Base-by-base conservation (phyloP, 2,797 vertebrate genomes). In the Dendrocincla fuliginosa region DNA sequence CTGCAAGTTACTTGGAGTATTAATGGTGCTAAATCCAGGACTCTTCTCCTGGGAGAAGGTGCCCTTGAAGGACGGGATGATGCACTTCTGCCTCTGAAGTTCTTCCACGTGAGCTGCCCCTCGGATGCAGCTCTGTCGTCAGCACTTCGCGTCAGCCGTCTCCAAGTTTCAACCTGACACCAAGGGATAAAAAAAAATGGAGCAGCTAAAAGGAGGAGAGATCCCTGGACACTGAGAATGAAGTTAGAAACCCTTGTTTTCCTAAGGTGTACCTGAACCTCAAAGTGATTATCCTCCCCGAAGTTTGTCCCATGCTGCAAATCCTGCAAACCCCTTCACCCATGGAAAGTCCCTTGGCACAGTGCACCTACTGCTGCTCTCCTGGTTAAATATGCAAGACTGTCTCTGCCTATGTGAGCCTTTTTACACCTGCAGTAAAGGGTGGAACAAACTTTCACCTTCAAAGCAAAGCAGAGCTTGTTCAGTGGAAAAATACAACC, bases 401-500 rank as follows among this genome's bases (percentile, higher is more conserved):
- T 79, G 57, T 84, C 96, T 95, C 78, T 92, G 89, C 82, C 81
- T 85, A 32, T 0, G 0, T 49, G 55, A 86, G 32, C 35, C 28
- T 71, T 87, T 64, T 76, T 74, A 67, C 71, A 91, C 95, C 96
- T 97, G 96, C 93, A 93, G 56, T 42, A 65, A 56, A 69, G 46
- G 53, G 64, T 77, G 92, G 89, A 92, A 94, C 83, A 95, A 95
- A 93, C 94, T 97, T 97, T 90, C 94, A 96, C 97, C 97, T 97
- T 97, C 94, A 96, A 71, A 95, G 94, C 41, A 46, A 60, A 94
- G 89, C 88, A 71, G 94, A 87, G 84, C 90, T 95, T 22, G 81
- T 42, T 76, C 93, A 97, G 94, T 98, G 98, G 98, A 98, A 98
- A 98, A 98, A 96, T 97, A 98, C 97, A 97, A 96, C 89, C 95